Base-by-base conservation (phyloP, 2,888 invertebrate genomes). In the Acanthosoma haemorrhoidale region DNA sequence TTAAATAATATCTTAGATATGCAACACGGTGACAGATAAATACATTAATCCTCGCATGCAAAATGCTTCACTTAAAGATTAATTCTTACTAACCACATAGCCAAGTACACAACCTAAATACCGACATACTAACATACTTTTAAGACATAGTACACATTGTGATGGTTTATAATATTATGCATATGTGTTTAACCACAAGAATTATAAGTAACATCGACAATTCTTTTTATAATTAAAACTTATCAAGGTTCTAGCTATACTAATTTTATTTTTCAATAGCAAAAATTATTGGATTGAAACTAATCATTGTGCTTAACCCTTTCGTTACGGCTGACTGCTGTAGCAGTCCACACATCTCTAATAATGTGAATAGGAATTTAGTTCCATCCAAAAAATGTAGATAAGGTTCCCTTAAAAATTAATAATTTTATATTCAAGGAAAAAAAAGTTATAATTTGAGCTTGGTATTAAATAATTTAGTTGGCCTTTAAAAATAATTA, bases 41-140 rank as follows among this genome's bases (percentile, higher is more conserved):
- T 58, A 58, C 15, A 58, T 58, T 18, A 16, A 13, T 58, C 21
- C 21, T 18, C 3, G 29, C 13, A 18, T 6, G 13, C 58, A 58
- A 16, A 18, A 18, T 58, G 29, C 11, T 16, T 4, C 16, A 4
- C 5, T 15, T 8, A 58, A 58, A 58, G 29, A 18, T 58, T 41
- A 64, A 39, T 29, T 13, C 16, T 41, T 43, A 64, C 31, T 43
- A 43, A 64, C 38, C 29, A 41, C 57, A 68, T 68, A 68, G 71
- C 71, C 67, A 68, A 63, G 32, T 68, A 61, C 63, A 71, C 71
- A 71, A 71, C 71, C 67, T 71, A 71, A 70, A 41, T 60, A 68
- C 43, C 69, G 43, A 71, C 38, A 71, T 32, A 21, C 64, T 64
- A 64, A 64, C 38, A 64, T 25, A 51, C 34, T 43, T 43, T 31